Base-by-base conservation (phyloP, 53 echinoderm and acorn worm genomes). In the Zoroaster sp. region DNA sequence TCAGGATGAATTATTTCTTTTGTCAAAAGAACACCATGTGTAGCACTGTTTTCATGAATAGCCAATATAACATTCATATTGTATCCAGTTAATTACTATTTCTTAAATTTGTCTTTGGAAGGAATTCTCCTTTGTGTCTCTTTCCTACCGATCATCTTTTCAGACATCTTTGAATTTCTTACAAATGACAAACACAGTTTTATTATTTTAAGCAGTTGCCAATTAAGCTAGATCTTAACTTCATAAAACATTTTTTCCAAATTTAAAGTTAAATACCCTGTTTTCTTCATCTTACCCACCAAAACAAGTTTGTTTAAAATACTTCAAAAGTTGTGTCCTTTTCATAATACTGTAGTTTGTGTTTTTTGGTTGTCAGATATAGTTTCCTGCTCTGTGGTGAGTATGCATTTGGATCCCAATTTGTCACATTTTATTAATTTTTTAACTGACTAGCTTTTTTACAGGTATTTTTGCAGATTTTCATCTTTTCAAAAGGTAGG, bases 281-380 rank as follows among this genome's bases (percentile, higher is more conserved):
- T 34, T 69, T 15, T 15, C 69, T 14, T 69, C 17, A 34, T 69
- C 36, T 55, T 55, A 21, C 55, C 55, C 55, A 55, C 23, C 23
- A 55, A 5, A 55, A 23, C 23, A 23, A 55, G 55, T 21, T 55
- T 55, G n/a, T 23, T 21, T 55, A 21, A 21, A 5, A 23, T 55
- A 23, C 23, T 55, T 23, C 21, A 55, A 55, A 55, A 23, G 55
- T 21, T 9, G 23, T 55, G 18, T 15, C 31, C 15, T 69, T 82
- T 82, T 67, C 67, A 42, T 82, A 67, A 82, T 42, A 51, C 43
- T 55, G 5, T 49, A 69, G 44, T 83, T 2, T 69, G 23, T 83
- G 69, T 83, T 83, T 35, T 83, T 83, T 83, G 83, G 83, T 83
- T 83, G 83, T 70, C 83, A 83, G 83, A 83, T 78, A 46, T 83